Conservation (phyloP, 2,888 invertebrate species). For the Mythimna impura region DNA sequence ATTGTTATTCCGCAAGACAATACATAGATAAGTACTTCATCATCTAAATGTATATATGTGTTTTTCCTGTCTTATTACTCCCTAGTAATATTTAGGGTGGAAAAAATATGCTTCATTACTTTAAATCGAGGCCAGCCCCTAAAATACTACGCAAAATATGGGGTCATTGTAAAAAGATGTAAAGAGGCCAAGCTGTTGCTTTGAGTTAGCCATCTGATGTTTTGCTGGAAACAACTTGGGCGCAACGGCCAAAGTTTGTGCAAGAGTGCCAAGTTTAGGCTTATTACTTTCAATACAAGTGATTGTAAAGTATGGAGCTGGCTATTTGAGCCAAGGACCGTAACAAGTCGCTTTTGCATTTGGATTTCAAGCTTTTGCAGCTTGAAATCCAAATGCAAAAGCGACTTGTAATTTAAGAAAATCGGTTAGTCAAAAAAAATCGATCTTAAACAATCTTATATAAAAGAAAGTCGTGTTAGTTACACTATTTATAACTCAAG, state of each 20-base stretch:
- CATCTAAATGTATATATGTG: slow-evolving; percentile 12
- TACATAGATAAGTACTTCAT: neutral
- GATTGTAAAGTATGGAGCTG: slow-evolving; percentile 21
- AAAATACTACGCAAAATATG: slow-evolving; percentile 40
- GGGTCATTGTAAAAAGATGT: slow-evolving; percentile 46
- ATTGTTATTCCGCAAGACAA: slow-evolving; percentile 21
- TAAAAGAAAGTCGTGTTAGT: too few species aligned
- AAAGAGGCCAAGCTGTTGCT: slow-evolving; percentile 47
- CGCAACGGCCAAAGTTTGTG: slow-evolving; percentile 34
- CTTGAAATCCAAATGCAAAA: too few species aligned
- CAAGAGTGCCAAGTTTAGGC: slow-evolving; percentile 22
- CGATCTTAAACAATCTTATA: too few species aligned
- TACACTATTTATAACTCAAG: too few species aligned
- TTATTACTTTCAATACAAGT: slow-evolving; percentile 28
- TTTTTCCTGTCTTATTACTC: slow-evolving; percentile 19
- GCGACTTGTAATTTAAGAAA: slow-evolving; percentile 2
- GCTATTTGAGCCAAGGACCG: slow-evolving; percentile 7
- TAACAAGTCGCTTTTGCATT: neutral
- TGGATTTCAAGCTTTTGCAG: slow-evolving; percentile 23
- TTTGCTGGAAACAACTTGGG: slow-evolving; percentile 16
- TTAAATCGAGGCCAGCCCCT: slow-evolving; percentile 46
- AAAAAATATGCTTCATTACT: slow-evolving; percentile 26
- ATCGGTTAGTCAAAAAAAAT: too few species aligned
- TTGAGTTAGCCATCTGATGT: slow-evolving; percentile 17
- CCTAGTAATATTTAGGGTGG: slow-evolving; percentile 4